Percentiles rank a stretch among this genome's conserved stretches.
Conservation (phyloP, 2,888 invertebrate genomes). For the Shargacucullia verbasci region DNA sequence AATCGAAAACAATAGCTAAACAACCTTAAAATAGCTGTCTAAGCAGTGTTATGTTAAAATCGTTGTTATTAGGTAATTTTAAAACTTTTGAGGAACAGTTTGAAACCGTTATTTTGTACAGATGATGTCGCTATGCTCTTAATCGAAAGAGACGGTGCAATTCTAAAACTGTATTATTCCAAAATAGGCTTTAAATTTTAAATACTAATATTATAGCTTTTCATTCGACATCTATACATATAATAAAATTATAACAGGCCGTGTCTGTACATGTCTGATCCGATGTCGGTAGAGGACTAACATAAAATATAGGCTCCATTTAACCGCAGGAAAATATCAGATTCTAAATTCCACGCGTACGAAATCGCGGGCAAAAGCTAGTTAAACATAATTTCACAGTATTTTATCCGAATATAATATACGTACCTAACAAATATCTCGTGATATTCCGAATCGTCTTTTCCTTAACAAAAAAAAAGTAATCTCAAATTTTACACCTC, state of each 20-base stretch:
- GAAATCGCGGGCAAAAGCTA: too few species aligned
- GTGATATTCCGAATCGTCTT: constrained; percentile 29
- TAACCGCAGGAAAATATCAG: too few species aligned
- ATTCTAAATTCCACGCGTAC: too few species aligned
- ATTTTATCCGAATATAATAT: constrained; percentile 27
- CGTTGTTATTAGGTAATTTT: too few species aligned
- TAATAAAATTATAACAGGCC: too few species aligned
- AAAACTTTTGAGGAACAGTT: constrained; percentile 3
- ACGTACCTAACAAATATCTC: constrained; percentile 19
- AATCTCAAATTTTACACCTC: constrained; percentile 68
- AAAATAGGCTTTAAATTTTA: constrained; percentile 20
- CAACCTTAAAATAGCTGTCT: too few species aligned
- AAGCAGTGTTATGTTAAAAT: constrained; percentile 3
- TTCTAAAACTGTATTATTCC: constrained; percentile 13
- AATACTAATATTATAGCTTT: constrained; percentile 13
- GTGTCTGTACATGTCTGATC: too few species aligned
- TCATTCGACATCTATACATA: too few species aligned
- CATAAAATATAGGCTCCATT: too few species aligned
- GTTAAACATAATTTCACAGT: constrained; percentile 45
- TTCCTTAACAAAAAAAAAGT: constrained; percentile 49
- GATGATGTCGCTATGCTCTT: constrained; percentile 7
- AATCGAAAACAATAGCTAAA: neutral
- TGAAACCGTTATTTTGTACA: neutral
- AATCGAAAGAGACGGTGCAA: constrained; percentile 44
- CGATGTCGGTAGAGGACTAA: too few species aligned